phyloP scores from a whole-genome alignment of 2,797 vertebrate genomes.

The Dermochelys coriacea region DNA sequence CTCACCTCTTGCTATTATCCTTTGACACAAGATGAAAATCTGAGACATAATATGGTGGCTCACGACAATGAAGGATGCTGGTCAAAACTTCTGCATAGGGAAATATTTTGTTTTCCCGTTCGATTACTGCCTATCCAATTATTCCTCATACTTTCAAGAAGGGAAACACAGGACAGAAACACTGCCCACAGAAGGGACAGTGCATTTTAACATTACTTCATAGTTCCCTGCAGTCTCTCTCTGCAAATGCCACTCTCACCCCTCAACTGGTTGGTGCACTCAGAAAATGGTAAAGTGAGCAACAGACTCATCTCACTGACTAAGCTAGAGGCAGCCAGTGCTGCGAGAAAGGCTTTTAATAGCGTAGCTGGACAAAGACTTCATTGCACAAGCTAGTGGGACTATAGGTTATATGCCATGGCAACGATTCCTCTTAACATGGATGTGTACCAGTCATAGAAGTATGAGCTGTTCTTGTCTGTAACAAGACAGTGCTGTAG shows the following conservation, averaged over 20 bases:
- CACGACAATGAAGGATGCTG: not conserved
- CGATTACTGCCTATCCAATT: not conserved
- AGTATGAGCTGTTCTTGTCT: not conserved
- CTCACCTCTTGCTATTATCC: accelerated
- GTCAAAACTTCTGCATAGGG: not conserved
- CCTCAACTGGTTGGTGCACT: not conserved
- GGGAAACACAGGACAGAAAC: no score
- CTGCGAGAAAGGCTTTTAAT: not conserved
- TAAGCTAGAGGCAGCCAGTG: not conserved
- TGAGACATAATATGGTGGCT: not conserved
- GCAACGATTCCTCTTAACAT: not conserved
- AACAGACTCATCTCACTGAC: not conserved
- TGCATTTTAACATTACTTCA: not conserved
- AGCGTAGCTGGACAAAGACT: not conserved
- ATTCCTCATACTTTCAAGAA: not conserved
- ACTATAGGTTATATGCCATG: not conserved
- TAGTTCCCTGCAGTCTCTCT: not conserved
- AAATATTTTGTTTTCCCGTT: not conserved
- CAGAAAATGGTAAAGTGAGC: not conserved
- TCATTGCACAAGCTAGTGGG: not conserved
- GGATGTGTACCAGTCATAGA: not conserved
- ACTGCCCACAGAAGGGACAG: not conserved
- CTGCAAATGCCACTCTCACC: not conserved
- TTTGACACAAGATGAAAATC: not conserved
- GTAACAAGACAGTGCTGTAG: not conserved